Percentiles rank a stretch among this genome's conserved stretches.
Evolutionary conservation across 1,140 invertebrate genomes (phyloP).

Genomic region (Dreissena rostriformis): DNA sequence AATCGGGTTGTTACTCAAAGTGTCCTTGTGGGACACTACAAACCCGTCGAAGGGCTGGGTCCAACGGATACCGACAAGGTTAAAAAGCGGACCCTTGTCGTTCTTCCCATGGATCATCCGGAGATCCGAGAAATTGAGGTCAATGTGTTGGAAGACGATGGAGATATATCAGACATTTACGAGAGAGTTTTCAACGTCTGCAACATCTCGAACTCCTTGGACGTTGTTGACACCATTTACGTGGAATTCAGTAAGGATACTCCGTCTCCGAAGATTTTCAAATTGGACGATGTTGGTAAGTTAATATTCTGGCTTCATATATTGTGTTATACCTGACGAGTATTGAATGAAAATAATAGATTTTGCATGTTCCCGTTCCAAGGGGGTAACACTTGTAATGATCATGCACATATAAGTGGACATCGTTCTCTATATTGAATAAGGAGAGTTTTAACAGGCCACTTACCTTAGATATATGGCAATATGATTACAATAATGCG

Average conservation of each 20-base stretch:
- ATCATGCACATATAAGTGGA: too few relatives aligned
- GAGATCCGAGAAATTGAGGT: constrained; percentile 32
- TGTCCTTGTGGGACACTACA: constrained; percentile 34
- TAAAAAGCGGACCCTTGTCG: constrained; percentile 33
- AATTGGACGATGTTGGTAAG: too few relatives aligned
- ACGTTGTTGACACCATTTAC: constrained; percentile 33
- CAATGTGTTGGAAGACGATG: constrained; percentile 7
- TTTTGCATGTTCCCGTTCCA: too few relatives aligned
- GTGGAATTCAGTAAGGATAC: constrained; percentile 19
- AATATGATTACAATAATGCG: too few relatives aligned
- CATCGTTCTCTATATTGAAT: too few relatives aligned
- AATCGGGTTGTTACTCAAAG: constrained; percentile 30
- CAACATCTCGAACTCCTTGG: constrained; percentile 6
- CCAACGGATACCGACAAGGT: constrained; percentile 19
- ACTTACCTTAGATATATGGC: too few relatives aligned
- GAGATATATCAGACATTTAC: constrained; percentile 14
- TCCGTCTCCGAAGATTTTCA: too few relatives aligned
- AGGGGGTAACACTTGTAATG: too few relatives aligned
- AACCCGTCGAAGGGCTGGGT: constrained; percentile 2
- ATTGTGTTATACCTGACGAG: too few relatives aligned
- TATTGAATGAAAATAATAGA: too few relatives aligned
- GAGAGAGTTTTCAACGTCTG: constrained; percentile 26
- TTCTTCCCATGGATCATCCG: constrained; percentile 23
- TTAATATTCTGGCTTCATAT: too few relatives aligned
- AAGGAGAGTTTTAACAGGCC: too few relatives aligned